Conservation (phyloP, 2,113 vertebrate species). For the Pao palembangensis region DNA sequence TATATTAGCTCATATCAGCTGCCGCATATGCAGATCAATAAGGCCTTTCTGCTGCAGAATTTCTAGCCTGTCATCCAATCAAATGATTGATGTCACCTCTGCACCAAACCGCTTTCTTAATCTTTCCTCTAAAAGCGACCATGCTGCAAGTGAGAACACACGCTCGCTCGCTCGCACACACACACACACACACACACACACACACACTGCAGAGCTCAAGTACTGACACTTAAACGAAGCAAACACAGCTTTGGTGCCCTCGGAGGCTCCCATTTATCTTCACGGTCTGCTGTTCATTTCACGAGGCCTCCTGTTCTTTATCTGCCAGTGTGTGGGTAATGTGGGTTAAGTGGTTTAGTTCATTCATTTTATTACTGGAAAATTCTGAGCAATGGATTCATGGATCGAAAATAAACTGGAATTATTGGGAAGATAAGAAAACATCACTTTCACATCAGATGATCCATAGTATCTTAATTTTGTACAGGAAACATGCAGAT, state of each 20-base stretch:
- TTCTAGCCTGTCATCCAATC: background rate
- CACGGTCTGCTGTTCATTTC: background rate
- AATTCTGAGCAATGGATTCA: no score
- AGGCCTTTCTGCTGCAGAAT: conserved; percentile 2
- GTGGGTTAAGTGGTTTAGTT: no score
- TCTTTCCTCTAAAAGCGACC: background rate
- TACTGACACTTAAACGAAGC: conserved; percentile 7
- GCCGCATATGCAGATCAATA: conserved; percentile 26
- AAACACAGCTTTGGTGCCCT: background rate
- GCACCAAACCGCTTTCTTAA: background rate
- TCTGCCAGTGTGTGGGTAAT: background rate
- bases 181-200: background rate
- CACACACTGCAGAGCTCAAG: conserved; percentile 17
- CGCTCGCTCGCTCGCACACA: background rate
- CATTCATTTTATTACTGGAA: no score
- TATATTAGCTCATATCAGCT: conserved; percentile 18
- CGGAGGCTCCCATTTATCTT: background rate
- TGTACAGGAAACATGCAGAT: no score
- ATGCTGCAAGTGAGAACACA: background rate
- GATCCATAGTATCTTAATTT: no score
- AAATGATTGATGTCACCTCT: conserved; percentile 6
- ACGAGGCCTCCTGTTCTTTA: background rate
- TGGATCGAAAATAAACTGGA: no score
- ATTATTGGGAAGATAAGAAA: no score
- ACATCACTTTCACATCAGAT: no score